Evolutionary conservation across 2,797 vertebrate genomes (phyloP), one percentile per base, ranked within the genome.

Genomic region (Momotus momota): DNA sequence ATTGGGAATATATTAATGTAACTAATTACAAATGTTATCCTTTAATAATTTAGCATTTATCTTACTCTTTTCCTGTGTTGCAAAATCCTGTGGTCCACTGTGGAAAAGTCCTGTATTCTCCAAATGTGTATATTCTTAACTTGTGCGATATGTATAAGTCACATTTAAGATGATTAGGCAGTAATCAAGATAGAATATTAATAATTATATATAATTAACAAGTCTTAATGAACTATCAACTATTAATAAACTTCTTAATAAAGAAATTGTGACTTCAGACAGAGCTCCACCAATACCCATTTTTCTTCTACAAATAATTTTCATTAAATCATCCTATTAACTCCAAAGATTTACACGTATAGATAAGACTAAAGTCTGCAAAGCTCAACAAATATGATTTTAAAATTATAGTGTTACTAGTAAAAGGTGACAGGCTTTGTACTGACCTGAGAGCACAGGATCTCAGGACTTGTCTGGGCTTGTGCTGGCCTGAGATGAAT

Each of bases 181-280:
- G 14, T 67, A 93, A 94, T 70, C 51, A 87, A 80, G 51, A 10
- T 25, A 46, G 55, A 90, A 83, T 64, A 86, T 60, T 57, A 81
- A 45, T 70, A 55, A 82, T 77, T 62, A 55, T 20, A 57, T 77
- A 64, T 67, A 92, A 86, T 64, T 71, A 71, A 2, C 15, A 86
- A 71, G 7, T 87, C 81, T 93, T 74, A 88, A 83, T 78, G 41
- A 91, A 26, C 16, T 64, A 51, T 60, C 10, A 85, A 60, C 26
- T 77, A 67, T 91, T 90, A 90, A 92, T 86, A 91, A 65, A 86
- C 17, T 83, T 86, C 38, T 81, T 61, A 88, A 55, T 55, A 77
- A 92, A 81, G 15, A 22, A 88, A 55, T 31, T 90, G 45, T 74
- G 57, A 66, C 72, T 90, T 90, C 80, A 94, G 57, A 48, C 5